Evolutionary conservation across 2,113 vertebrate genomes (phyloP).

Genomic region (Platanista minor): DNA sequence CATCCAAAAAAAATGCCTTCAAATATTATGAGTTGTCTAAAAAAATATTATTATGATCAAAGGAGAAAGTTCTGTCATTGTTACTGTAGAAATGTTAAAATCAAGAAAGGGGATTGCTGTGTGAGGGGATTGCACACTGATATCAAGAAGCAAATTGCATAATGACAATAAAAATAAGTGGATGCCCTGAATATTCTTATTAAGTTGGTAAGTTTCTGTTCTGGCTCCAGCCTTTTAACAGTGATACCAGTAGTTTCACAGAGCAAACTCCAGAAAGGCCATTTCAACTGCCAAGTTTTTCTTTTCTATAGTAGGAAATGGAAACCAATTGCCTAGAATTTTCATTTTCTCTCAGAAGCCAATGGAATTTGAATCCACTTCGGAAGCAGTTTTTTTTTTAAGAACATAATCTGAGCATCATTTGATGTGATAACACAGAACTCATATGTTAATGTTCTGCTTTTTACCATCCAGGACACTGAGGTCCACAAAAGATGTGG

Average conservation of each 20-base stretch:
- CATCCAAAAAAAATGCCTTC: neutral
- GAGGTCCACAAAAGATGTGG: neutral
- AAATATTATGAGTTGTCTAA: neutral
- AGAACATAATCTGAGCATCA: neutral
- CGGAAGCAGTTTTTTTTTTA: neutral
- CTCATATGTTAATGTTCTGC: neutral
- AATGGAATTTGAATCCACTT: neutral
- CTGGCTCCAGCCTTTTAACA: neutral
- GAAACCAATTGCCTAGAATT: neutral
- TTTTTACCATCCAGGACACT: neutral
- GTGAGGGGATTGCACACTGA: neutral
- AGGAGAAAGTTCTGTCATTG: neutral
- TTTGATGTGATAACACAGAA: neutral
- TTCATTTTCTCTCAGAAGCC: neutral
- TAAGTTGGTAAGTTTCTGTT: neutral
- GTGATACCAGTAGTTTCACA: neutral
- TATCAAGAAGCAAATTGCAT: neutral
- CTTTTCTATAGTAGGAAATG: neutral
- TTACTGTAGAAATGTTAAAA: neutral
- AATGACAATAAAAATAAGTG: neutral
- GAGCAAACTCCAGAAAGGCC: neutral
- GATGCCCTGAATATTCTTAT: neutral
- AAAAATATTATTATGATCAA: neutral
- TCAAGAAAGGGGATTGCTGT: neutral
- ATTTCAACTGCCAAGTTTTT: neutral